Evolutionary conservation across 2,797 vertebrate species (phyloP).

Genomic region (Enteromius argenteus): DNA sequence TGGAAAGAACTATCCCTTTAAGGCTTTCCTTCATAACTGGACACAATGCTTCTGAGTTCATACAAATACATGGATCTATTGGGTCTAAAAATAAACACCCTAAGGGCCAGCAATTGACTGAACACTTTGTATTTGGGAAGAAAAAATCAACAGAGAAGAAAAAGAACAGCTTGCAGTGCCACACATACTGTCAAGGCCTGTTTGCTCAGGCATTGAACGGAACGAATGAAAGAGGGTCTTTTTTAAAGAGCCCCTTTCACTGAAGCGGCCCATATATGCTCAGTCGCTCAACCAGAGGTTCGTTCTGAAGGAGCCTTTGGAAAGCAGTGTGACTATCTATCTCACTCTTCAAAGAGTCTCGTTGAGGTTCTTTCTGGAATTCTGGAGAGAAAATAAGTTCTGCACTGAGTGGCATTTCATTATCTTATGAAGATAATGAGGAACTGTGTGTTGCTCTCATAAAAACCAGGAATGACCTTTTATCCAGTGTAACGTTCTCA

Average conservation of each 20-base stretch:
- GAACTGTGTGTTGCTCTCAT: conserved; percentile 41
- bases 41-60: conserved; percentile 2
- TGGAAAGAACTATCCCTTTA: background rate
- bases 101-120: conserved; percentile 17
- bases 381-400: conserved; percentile 9
- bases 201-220: background rate
- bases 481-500: conserved; percentile 21
- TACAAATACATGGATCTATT: conserved; percentile 21
- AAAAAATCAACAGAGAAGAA: conserved; percentile 8
- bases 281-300: conserved; percentile 20
- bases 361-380: background rate
- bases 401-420: conserved; percentile 33
- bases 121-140: conserved; percentile 8
- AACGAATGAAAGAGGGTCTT: conserved; percentile 22
- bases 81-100: conserved; percentile 22
- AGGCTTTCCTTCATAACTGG: background rate
- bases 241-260: conserved; percentile 37
- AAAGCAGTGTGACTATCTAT: conserved; percentile 27
- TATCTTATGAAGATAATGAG: conserved; percentile 54
- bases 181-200: conserved; percentile 15
- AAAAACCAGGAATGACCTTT: conserved; percentile 31
- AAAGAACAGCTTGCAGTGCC: conserved; percentile 10
- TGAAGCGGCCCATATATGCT: conserved; percentile 5
- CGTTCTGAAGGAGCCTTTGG: conserved; percentile 33
- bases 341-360: conserved; percentile 10